Percentiles rank a stretch among this genome's conserved stretches.
phyloP scores from a whole-genome alignment of 2,113 vertebrate genomes.

The Hepsetus odoe region DNA sequence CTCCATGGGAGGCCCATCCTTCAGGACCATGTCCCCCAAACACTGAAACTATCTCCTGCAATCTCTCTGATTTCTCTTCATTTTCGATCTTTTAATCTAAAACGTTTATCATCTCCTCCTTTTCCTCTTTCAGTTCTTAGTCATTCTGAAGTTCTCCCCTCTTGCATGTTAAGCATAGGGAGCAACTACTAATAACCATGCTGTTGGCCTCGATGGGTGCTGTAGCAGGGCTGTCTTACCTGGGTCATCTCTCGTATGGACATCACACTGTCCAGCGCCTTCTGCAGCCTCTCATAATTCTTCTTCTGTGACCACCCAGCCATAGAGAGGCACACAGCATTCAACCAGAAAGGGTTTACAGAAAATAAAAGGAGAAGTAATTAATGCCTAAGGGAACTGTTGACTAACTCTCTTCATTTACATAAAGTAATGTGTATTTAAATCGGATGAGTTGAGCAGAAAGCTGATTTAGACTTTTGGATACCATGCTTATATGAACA shows the following conservation, averaged over 20 bases:
- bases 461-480: not conserved
- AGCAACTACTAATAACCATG: too few relatives aligned
- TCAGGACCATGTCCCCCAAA: too few relatives aligned
- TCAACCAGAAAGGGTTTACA: conserved; percentile 13
- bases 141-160: too few relatives aligned
- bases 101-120: too few relatives aligned
- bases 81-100: too few relatives aligned
- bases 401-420: not conserved
- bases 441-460: too few relatives aligned
- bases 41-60: too few relatives aligned
- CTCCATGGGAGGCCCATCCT: too few relatives aligned
- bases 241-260: conserved; percentile 99
- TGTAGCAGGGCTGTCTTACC: conserved; percentile 72
- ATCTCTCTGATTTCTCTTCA: too few relatives aligned
- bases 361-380: conserved; percentile 18
- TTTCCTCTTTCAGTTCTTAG: too few relatives aligned
- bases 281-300: conserved; percentile 98
- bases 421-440: not conserved
- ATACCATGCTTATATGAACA: too few relatives aligned
- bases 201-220: not conserved
- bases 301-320: conserved; percentile 84
- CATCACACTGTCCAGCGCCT: conserved; percentile 98
- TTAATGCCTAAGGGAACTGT: not conserved
- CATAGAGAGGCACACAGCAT: conserved; percentile 61
- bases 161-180: too few relatives aligned